Evolutionary conservation across 2,888 invertebrate species (phyloP), one percentile per base, ranked within the genome.

Genomic region (Carcina quercana): DNA sequence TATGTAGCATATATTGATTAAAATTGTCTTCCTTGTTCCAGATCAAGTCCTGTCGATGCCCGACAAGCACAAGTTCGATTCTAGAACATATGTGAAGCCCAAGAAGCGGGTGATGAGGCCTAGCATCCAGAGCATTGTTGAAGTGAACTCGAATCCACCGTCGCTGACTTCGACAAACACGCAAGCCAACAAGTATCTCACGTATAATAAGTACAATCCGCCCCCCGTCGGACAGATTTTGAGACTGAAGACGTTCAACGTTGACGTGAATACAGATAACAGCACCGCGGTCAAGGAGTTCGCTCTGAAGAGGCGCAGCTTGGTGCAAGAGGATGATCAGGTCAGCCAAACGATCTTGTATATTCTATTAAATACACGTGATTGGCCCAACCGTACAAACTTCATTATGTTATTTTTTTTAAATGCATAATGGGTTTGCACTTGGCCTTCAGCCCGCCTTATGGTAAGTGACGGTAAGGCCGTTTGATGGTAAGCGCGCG

Each of bases 41-140:
- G 82, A 61, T 59, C 68, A 78, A 38, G 34, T 59, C 47, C 53
- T 67, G 42, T 42, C 72, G 24, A 31, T 64, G 40, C 68, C 76
- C 39, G 76, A 86, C 56, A 84, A 73, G 43, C 84, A 83, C 53
- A 83, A 79, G 39, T 87, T 91, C 50, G 90, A 91, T 57, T 88
- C 90, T 0, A 79, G 91, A 50, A 91, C 91, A 6, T 91, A 88
- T 62, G 90, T 90, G 30, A 85, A 87, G 47, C 89, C 90, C 13
- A 91, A 91, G 58, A 88, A 88, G 53, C 78, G 87, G 34, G 63
- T 71, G 7, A 76, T 65, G 17, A 79, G 89, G 35, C 87, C 88
- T 19, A 88, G 87, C 52, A 87, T 90, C 41, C 89, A 89, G 38
- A 83, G 68, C 42, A 75, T 80, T 27, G 68, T 83, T 2, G 80